These are phyloP conservation scores for Ctenopoma kingsleyae DNA, from an alignment of 2,797 vertebrate genomes.

Conservation along the genomic window DNA sequence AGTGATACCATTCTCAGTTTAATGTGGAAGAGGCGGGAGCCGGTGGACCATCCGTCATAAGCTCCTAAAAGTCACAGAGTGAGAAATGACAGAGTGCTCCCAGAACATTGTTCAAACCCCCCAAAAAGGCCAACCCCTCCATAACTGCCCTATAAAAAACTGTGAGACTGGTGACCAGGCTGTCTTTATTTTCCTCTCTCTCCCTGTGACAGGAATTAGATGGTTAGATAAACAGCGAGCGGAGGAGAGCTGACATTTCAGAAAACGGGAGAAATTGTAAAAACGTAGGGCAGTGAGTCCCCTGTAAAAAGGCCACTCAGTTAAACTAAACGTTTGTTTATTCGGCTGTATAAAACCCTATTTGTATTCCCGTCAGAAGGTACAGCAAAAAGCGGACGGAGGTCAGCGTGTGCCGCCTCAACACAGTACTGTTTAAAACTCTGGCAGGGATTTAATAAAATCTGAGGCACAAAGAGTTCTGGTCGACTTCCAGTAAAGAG, in stretches of 20 bases:
- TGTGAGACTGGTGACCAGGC: constrained; percentile 54
- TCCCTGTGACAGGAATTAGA: constrained; percentile 70
- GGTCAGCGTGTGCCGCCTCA: constrained; percentile 36
- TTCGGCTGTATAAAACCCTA: constrained; percentile 46
- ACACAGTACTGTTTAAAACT: constrained; percentile 34
- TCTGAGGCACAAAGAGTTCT: constrained; percentile 25
- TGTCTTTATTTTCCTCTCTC: constrained; percentile 39
- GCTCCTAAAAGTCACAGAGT: constrained; percentile 83
- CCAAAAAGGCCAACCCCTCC: constrained; percentile 76
- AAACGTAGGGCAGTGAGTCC: constrained; percentile 63
- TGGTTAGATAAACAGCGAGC: constrained; percentile 76
- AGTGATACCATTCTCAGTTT: constrained; percentile 79
- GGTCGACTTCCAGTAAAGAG: constrained; percentile 18
- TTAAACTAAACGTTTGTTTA: constrained; percentile 77
- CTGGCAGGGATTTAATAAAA: constrained; percentile 40
- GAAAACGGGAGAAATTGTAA: constrained; percentile 71
- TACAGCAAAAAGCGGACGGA: constrained; percentile 24
- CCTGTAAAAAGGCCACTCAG: constrained; percentile 76
- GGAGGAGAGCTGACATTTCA: constrained; percentile 79
- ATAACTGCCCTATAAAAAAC: constrained; percentile 79
- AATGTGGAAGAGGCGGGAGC: constrained; percentile 70
- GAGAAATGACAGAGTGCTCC: constrained; percentile 77
- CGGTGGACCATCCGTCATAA: constrained; percentile 72
- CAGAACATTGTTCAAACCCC: constrained; percentile 78
- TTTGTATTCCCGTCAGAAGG: constrained; percentile 53